These are phyloP conservation scores for Pemphigus obesinymphae DNA, from an alignment of 1,140 invertebrate species.

Conservation along the genomic window DNA sequence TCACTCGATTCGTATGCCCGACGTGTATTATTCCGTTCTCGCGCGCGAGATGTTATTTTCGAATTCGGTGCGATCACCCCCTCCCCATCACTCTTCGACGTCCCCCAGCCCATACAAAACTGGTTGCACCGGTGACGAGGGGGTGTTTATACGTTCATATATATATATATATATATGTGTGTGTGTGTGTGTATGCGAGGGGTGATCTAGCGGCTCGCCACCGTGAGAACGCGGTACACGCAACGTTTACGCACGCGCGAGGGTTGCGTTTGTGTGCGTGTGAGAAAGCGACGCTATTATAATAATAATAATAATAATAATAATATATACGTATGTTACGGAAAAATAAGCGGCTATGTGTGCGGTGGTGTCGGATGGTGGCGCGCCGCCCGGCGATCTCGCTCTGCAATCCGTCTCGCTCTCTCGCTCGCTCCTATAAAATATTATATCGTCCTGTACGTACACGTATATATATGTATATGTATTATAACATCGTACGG, in stretches of 20 bases:
- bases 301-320: too few species aligned
- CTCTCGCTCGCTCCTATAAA: background rate
- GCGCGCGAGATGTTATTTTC: background rate
- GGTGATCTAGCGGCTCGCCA: background rate
- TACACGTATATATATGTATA: too few species aligned
- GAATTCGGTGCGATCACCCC: background rate
- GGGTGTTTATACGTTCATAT: background rate
- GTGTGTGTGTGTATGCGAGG: background rate
- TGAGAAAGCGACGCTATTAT: background rate
- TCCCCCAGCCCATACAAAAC: background rate
- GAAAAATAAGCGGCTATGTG: too few species aligned
- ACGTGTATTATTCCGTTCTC: background rate
- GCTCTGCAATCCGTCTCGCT: background rate
- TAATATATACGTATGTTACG: too few species aligned
- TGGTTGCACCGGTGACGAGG: slow-evolving; percentile 3
- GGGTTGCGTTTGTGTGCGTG: background rate
- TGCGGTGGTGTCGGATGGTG: background rate
- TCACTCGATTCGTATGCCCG: background rate
- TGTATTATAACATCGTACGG: too few species aligned
- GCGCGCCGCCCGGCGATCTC: background rate
- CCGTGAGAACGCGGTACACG: slow-evolving; percentile 3
- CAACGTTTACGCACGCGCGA: background rate
- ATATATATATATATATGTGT: too few species aligned
- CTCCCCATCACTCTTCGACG: background rate
- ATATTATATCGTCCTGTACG: too few species aligned